Evolutionary conservation across 2,797 vertebrate genomes (phyloP), one percentile per base, ranked within the genome.

Genomic region (Moxostoma hubbsi): DNA sequence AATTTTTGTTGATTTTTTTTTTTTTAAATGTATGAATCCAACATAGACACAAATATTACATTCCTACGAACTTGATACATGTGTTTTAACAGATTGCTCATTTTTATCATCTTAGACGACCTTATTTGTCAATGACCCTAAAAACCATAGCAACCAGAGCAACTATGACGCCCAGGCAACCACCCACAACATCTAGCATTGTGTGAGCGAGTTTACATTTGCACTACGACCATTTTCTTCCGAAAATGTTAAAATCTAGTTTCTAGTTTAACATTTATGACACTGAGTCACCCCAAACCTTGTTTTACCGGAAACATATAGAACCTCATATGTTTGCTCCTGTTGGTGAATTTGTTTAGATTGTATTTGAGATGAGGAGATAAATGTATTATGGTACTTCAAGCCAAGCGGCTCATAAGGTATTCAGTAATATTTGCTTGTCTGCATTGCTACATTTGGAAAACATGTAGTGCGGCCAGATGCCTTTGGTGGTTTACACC

Each of bases 301-400:
- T 10, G 68, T 18, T 46, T 11, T 47, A 47, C 2, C 9, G 9
- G 47, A 49, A 71, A 46, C n/a, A 9, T 16, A 18, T 43, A 54
- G 7, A 64, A 16, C 13, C 13, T 51, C 2, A 2, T 18, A 6
- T 55, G n/a, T 75, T 53, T 55, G 5, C 61, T 16, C 7, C 7
- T 45, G 10, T 55, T 55, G 51, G 43, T n/a, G 11, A 55, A 64
- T 63, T 43, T 45, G 59, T 54, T 74, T 64, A 16, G 6, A 65
- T 4, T 4, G 5, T 36, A 6, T 8, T 51, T 73, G 18, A 62
- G 13, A 51, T 63, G 4, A 36, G 49, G 6, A 62, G 18, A 73
- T 55, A 46, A 65, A 65, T 62, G 47, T 9, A 57, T n/a, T 75
- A n/a, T 12, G 7, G 50, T 46, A 46, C 7, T 54, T 65, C 9